Evolutionary conservation across 2,888 invertebrate species (phyloP).

Genomic region (Noctua comes): DNA sequence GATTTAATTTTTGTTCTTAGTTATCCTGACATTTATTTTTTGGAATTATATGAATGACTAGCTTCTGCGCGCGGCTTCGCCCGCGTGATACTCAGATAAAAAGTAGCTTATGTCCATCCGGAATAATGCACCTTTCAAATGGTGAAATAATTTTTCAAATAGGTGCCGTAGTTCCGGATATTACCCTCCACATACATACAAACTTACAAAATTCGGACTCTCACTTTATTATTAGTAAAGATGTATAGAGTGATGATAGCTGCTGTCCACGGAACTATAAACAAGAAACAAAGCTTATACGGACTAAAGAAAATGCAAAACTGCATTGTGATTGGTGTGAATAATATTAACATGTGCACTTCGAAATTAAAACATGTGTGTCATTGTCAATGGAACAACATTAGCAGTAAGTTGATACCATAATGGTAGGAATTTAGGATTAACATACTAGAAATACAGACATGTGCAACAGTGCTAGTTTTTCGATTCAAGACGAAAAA

Average conservation of each 20-base stretch:
- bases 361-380: conserved; percentile 27
- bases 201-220: not conserved
- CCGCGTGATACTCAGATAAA: not conserved
- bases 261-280: not conserved
- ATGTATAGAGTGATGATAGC: not conserved
- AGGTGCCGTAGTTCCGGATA: not conserved
- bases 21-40: conserved; percentile 5
- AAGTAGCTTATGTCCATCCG: not conserved
- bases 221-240: not conserved
- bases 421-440: not conserved
- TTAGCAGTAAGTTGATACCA: conserved; percentile 8
- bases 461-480: not conserved
- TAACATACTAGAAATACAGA: not conserved
- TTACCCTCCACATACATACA: not conserved
- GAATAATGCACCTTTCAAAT: not conserved
- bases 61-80: not conserved
- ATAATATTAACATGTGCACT: conserved; percentile 9
- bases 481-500: not conserved
- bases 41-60: not conserved
- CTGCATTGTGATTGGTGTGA: conserved; percentile 1
- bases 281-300: not conserved
- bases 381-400: not conserved
- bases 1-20: not conserved
- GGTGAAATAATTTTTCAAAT: not conserved
- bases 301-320: not conserved